These are phyloP conservation scores for Varroa destructor DNA, from an alignment of 1,140 invertebrate genomes.

Conservation along the genomic window DNA sequence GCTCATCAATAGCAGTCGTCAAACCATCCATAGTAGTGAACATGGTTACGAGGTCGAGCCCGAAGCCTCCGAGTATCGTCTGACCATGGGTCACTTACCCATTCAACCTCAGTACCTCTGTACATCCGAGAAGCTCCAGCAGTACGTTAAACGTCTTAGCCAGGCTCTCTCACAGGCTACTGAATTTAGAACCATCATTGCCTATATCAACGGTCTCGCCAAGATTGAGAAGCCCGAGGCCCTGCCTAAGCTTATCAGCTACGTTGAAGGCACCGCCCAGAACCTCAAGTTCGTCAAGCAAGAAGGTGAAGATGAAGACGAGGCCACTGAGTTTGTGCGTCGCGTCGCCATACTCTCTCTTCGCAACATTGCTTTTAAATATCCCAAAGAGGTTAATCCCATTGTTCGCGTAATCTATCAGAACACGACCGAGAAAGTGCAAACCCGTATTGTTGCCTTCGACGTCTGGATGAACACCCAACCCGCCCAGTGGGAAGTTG, in stretches of 20 bases:
- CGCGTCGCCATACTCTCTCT: slow-evolving; percentile 20
- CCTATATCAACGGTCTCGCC: slow-evolving; percentile 24
- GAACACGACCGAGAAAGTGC: slow-evolving; percentile 22
- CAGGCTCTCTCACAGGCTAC: slow-evolving; percentile 3
- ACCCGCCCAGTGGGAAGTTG: slow-evolving; percentile 21
- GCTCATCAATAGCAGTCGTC: neutral
- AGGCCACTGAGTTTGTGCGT: slow-evolving; percentile 5
- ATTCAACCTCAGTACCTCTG: slow-evolving; percentile 4
- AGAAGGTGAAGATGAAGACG: slow-evolving; percentile 6
- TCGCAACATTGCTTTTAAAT: slow-evolving; percentile 8
- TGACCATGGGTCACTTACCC: neutral
- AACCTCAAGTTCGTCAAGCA: slow-evolving; percentile 4
- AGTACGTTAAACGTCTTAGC: slow-evolving; percentile 16
- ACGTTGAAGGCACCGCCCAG: slow-evolving; percentile 7
- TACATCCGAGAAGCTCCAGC: slow-evolving; percentile 25
- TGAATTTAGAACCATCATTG: neutral
- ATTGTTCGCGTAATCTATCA: slow-evolving; percentile 23
- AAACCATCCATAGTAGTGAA: neutral
- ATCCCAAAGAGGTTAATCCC: slow-evolving; percentile 16
- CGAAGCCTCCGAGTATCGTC: neutral
- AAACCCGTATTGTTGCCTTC: slow-evolving; percentile 26
- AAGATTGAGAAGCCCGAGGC: slow-evolving; percentile 26
- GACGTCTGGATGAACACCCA: slow-evolving; percentile 25
- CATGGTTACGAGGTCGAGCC: neutral
- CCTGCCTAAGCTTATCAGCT: slow-evolving; percentile 4